Percentiles rank a stretch among this genome's conserved stretches.
These are phyloP conservation scores for Xyrichtys novacula DNA, from an alignment of 2,797 vertebrate species.

Conservation along the genomic window DNA sequence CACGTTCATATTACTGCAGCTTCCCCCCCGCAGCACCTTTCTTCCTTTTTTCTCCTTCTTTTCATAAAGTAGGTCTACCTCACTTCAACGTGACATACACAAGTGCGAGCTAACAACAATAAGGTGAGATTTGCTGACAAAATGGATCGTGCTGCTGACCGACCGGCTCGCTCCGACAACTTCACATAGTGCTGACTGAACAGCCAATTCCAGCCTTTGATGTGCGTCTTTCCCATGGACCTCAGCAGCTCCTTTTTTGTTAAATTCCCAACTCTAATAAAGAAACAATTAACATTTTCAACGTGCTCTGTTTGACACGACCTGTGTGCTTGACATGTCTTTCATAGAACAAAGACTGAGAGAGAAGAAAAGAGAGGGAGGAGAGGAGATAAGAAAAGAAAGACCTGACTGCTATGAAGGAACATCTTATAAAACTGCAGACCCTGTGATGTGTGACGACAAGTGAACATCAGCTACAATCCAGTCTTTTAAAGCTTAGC, in stretches of 20 bases:
- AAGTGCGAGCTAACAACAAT: constrained; percentile 64
- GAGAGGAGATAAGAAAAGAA: constrained; percentile 49
- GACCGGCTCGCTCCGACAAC: constrained; percentile 48
- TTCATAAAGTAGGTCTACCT: constrained; percentile 54
- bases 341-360: constrained; percentile 62
- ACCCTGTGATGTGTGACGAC: constrained; percentile 22
- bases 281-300: constrained; percentile 74
- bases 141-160: constrained; percentile 60
- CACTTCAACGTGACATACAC: constrained; percentile 59
- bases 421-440: constrained; percentile 48
- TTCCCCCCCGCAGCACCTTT: constrained; percentile 2
- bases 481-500: constrained; percentile 16
- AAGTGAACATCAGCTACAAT: constrained; percentile 9
- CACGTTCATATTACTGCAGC: constrained; percentile 49
- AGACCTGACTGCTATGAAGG: constrained; percentile 39
- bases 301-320: constrained; percentile 50
- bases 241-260: constrained; percentile 41
- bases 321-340: constrained; percentile 67
- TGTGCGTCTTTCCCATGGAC: constrained; percentile 67
- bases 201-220: constrained; percentile 68
- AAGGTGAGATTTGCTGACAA: constrained; percentile 77
- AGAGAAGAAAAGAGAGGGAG: constrained; percentile 24
- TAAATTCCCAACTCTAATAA: constrained; percentile 47
- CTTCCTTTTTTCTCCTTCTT: constrained; percentile 18
- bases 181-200: constrained; percentile 71